phyloP scores from a whole-genome alignment of 2,797 vertebrate genomes.

The Psittacula echo region DNA sequence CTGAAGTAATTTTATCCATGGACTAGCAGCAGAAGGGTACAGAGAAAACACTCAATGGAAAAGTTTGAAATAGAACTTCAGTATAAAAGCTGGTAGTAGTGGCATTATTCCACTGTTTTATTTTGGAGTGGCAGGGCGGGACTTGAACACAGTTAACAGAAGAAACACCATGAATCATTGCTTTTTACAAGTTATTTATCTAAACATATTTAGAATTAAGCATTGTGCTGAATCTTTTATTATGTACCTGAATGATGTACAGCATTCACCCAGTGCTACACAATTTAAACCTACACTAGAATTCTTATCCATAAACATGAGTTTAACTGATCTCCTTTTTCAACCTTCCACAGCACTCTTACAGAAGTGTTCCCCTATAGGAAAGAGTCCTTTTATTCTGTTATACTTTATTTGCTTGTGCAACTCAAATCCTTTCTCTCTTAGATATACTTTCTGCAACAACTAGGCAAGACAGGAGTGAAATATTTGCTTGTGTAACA shows the following conservation, averaged over 20 bases:
- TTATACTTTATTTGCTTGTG: conserved; percentile 28
- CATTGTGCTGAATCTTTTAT: neutral
- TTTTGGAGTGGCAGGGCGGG: fast-evolving
- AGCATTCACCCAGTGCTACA: neutral
- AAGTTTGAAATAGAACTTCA: neutral
- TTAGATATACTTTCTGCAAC: neutral
- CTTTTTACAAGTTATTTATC: neutral
- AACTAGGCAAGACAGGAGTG: neutral
- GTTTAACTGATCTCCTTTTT: conserved; percentile 63
- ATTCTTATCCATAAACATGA: conserved; percentile 67
- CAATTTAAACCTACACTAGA: conserved; percentile 32
- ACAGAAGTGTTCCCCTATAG: conserved; percentile 51
- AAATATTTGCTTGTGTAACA: neutral
- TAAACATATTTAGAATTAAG: neutral
- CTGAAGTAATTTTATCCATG: neutral
- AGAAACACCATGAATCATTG: neutral
- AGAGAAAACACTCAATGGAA: neutral
- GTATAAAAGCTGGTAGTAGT: neutral
- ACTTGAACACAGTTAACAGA: neutral
- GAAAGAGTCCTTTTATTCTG: conserved; percentile 42
- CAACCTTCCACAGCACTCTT: conserved; percentile 19
- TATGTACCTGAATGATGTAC: neutral
- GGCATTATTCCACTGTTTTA: neutral
- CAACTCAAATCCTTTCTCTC: conserved; percentile 2
- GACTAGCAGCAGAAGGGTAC: neutral